These are phyloP conservation scores for Noctua janthe DNA, from an alignment of 2,888 invertebrate species.

Conservation along the genomic window DNA sequence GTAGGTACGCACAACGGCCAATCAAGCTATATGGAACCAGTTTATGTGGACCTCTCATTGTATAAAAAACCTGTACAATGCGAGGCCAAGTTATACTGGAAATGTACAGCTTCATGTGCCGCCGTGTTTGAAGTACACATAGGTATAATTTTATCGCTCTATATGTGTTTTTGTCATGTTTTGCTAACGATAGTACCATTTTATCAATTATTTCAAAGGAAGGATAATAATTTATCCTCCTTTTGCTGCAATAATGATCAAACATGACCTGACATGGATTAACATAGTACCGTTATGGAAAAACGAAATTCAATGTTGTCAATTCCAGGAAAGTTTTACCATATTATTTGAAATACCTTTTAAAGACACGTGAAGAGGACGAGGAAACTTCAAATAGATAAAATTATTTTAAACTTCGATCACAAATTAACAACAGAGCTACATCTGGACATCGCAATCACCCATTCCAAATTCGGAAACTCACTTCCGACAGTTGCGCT, in stretches of 20 bases:
- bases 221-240: background rate
- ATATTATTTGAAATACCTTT: background rate
- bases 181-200: background rate
- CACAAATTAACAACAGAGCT: background rate
- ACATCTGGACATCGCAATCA: background rate
- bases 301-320: background rate
- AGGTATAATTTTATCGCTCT: background rate
- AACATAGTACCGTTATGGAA: background rate
- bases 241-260: background rate
- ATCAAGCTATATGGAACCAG: too few species aligned
- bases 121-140: background rate
- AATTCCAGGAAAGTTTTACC: background rate
- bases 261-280: background rate
- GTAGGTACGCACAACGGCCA: background rate
- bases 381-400: background rate
- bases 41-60: too few species aligned
- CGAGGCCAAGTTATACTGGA: too few species aligned
- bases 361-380: background rate
- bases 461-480: constrained; percentile 23
- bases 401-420: background rate
- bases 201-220: constrained; percentile 4
- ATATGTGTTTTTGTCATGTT: background rate
- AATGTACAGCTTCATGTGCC: too few species aligned
- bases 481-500: constrained; percentile 47
- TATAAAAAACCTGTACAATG: too few species aligned